These are phyloP conservation scores for Plusia festucae DNA, from an alignment of 2,888 invertebrate species.

Conservation along the genomic window DNA sequence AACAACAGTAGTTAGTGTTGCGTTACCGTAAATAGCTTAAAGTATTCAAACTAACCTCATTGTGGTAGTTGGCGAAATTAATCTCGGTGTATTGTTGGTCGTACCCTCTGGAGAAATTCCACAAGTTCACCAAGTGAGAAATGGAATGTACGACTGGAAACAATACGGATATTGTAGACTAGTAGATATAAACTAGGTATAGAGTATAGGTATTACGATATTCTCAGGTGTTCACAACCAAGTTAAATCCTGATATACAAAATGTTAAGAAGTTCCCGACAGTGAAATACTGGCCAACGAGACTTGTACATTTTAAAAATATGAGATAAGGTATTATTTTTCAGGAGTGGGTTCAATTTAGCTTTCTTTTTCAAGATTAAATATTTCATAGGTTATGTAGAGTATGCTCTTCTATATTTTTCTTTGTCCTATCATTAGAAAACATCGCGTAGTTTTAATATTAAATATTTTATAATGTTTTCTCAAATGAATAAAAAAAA, in stretches of 20 bases:
- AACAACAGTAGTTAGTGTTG: slow-evolving; percentile 28
- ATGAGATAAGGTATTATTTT: neutral
- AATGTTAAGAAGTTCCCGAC: slow-evolving; percentile 25
- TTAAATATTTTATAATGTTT: too few species aligned
- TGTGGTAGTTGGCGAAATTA: slow-evolving; percentile 85
- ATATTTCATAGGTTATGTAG: neutral
- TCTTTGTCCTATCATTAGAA: neutral
- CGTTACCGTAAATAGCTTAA: slow-evolving; percentile 27
- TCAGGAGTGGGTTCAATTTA: neutral
- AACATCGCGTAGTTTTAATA: too few species aligned
- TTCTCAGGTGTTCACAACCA: slow-evolving; percentile 35
- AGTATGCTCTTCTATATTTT: neutral
- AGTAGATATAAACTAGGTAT: neutral
- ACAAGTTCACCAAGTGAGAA: slow-evolving; percentile 88
- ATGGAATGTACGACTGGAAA: slow-evolving; percentile 87
- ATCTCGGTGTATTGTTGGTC: slow-evolving; percentile 79
- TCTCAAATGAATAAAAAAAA: too few species aligned
- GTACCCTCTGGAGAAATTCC: slow-evolving; percentile 88
- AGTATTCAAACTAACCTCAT: slow-evolving; percentile 77
- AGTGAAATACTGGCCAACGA: slow-evolving; percentile 28
- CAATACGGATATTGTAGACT: slow-evolving; percentile 38
- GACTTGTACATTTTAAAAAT: neutral
- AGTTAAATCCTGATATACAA: slow-evolving; percentile 30
- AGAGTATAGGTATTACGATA: neutral
- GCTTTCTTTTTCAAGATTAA: neutral